Evolutionary conservation across 35 echinoderm and acorn worm species (phyloP).

Genomic region (Nesometra sesokonis): DNA sequence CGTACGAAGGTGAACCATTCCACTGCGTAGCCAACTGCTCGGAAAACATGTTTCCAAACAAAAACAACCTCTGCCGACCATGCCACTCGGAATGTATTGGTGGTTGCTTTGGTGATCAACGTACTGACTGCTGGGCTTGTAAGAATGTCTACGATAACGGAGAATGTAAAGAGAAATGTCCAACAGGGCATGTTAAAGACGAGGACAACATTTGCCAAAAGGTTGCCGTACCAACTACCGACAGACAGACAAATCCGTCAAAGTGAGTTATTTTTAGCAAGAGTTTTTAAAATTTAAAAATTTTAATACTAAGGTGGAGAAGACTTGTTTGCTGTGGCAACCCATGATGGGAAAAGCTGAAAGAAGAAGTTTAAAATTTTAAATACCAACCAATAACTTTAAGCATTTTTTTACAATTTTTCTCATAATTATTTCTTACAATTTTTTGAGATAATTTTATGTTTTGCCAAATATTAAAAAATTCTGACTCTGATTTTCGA

Average conservation of each 20-base stretch:
- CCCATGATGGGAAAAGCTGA: too few relatives aligned
- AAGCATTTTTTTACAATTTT: too few relatives aligned
- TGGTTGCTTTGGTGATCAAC: slow-evolving; percentile 57
- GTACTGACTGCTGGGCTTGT: slow-evolving; percentile 47
- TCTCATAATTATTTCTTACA: too few relatives aligned
- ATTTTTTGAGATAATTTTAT: too few relatives aligned
- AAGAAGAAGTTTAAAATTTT: too few relatives aligned
- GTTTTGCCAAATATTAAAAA: too few relatives aligned
- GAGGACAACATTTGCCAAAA: neutral
- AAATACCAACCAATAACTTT: too few relatives aligned
- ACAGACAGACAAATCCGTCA: neutral
- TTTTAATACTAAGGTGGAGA: too few relatives aligned
- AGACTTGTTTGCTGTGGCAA: too few relatives aligned
- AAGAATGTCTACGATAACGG: slow-evolving; percentile 31
- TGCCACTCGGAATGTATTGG: slow-evolving; percentile 64
- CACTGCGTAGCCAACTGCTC: slow-evolving; percentile 7
- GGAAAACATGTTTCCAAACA: neutral
- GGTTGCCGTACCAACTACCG: neutral
- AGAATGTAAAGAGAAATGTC: slow-evolving; percentile 31
- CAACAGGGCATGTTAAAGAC: neutral
- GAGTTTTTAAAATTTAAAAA: too few relatives aligned
- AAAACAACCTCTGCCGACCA: slow-evolving; percentile 8
- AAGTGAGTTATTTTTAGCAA: neutral
- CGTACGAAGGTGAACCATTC: neutral
- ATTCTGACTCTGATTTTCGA: too few relatives aligned